These are phyloP conservation scores for Tretioscincus oriximinensis DNA, from an alignment of 2,113 vertebrate species.

Conservation along the genomic window DNA sequence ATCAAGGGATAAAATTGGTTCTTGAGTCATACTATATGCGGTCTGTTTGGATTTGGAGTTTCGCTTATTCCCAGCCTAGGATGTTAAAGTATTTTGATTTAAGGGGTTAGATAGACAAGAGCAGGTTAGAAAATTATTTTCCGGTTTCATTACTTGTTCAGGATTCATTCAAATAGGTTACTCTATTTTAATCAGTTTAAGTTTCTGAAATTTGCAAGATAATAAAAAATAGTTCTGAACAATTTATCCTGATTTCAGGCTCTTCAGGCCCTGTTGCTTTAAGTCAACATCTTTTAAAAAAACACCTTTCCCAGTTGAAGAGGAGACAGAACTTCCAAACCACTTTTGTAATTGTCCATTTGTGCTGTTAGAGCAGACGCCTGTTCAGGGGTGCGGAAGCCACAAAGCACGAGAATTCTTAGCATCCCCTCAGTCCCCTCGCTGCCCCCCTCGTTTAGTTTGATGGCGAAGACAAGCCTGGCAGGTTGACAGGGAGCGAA, in stretches of 20 bases:
- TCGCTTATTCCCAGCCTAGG: conserved; percentile 54
- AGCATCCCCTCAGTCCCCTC: background rate
- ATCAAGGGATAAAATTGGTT: conserved; percentile 55
- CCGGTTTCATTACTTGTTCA: conserved; percentile 53
- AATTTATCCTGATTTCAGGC: background rate
- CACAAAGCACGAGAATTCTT: no score
- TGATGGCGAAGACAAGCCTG: background rate
- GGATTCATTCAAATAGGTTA: conserved; percentile 19
- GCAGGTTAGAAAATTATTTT: conserved; percentile 51
- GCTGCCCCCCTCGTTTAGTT: background rate
- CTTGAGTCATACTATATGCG: conserved; percentile 54
- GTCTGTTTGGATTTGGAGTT: conserved; percentile 53
- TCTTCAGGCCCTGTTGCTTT: background rate
- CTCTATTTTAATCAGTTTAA: conserved; percentile 8
- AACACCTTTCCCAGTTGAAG: background rate
- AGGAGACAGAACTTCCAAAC: background rate
- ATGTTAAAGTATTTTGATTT: conserved; percentile 64
- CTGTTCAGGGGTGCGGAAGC: background rate
- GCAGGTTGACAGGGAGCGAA: no score
- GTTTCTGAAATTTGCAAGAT: background rate
- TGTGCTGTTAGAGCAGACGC: background rate
- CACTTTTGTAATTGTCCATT: background rate
- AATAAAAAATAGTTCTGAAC: conserved; percentile 10
- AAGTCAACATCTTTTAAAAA: background rate
- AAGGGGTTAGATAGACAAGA: conserved; percentile 52